These are phyloP conservation scores for Apodemia mormo DNA, from an alignment of 2,888 invertebrate genomes.

Conservation along the genomic window DNA sequence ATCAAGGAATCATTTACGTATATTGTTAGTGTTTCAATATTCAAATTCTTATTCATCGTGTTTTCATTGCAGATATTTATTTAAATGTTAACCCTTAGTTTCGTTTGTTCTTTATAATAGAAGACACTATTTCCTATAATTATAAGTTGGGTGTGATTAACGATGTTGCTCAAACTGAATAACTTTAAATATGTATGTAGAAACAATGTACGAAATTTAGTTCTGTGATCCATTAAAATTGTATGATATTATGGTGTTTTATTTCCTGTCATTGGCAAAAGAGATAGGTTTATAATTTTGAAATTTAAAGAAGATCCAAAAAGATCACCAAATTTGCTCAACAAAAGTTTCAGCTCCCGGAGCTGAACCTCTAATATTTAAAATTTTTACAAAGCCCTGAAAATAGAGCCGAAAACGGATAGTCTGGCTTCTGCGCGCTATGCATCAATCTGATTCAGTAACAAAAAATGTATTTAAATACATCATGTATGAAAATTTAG, in stretches of 20 bases:
- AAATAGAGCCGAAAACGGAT: too few relatives aligned
- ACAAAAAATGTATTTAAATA: too few relatives aligned
- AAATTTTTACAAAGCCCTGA: too few relatives aligned
- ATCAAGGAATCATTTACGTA: not conserved
- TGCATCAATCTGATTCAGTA: too few relatives aligned
- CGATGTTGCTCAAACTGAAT: slow-evolving; percentile 76
- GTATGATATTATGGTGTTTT: slow-evolving; percentile 51
- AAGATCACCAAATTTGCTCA: too few relatives aligned
- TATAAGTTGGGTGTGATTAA: slow-evolving; percentile 54
- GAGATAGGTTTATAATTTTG: too few relatives aligned
- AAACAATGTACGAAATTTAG: slow-evolving; percentile 71
- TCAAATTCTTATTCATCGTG: not conserved
- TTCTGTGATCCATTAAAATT: slow-evolving; percentile 70
- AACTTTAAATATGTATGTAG: slow-evolving; percentile 71
- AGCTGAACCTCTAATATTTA: too few relatives aligned
- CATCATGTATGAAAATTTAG: too few relatives aligned
- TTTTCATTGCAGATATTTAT: slow-evolving; percentile 2
- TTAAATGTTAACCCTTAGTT: not conserved
- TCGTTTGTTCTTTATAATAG: not conserved
- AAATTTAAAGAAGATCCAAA: too few relatives aligned
- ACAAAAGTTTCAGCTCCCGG: too few relatives aligned
- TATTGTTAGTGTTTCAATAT: not conserved
- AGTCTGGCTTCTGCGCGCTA: too few relatives aligned
- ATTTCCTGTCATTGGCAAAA: slow-evolving; percentile 19
- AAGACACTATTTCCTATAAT: slow-evolving; percentile 2